Conservation (phyloP, 2,113 vertebrate genomes). For the Anhinga anhinga region DNA sequence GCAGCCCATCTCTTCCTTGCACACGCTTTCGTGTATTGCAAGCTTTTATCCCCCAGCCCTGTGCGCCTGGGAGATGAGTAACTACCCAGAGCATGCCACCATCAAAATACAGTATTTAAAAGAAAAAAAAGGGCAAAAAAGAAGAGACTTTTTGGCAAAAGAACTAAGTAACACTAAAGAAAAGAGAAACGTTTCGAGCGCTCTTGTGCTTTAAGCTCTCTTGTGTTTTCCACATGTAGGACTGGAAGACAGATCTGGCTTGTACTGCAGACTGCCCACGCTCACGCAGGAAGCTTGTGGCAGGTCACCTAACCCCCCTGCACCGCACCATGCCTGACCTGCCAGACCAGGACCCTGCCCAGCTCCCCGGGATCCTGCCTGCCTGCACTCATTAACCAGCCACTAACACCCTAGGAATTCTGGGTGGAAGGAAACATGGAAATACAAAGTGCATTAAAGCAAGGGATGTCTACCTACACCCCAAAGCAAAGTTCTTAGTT, state of each 20-base stretch:
- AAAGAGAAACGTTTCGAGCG: not conserved
- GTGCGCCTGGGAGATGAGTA: not conserved
- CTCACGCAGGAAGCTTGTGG: not conserved
- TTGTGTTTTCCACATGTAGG: conserved; percentile 32
- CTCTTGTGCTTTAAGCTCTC: not conserved
- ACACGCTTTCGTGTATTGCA: fast-evolving
- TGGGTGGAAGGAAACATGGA: not conserved
- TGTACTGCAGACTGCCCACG: not conserved
- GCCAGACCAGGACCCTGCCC: fast-evolving
- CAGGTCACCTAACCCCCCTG: not conserved
- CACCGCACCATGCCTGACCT: not conserved
- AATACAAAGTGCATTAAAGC: not conserved
- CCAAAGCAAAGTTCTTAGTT: not conserved
- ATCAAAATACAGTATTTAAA: not conserved
- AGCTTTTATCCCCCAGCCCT: not conserved
- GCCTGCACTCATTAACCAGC: not conserved
- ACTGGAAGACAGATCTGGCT: not conserved
- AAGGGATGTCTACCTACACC: not conserved
- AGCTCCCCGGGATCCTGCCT: not conserved
- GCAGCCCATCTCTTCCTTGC: not conserved
- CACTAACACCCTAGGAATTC: not conserved
- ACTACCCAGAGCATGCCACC: not conserved
- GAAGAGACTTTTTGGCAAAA: conserved; percentile 11
- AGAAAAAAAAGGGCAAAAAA: not conserved
- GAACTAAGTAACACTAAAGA: not conserved